Evolutionary conservation across 2,797 vertebrate species (phyloP).

Genomic region (Phalanger gymnotis): DNA sequence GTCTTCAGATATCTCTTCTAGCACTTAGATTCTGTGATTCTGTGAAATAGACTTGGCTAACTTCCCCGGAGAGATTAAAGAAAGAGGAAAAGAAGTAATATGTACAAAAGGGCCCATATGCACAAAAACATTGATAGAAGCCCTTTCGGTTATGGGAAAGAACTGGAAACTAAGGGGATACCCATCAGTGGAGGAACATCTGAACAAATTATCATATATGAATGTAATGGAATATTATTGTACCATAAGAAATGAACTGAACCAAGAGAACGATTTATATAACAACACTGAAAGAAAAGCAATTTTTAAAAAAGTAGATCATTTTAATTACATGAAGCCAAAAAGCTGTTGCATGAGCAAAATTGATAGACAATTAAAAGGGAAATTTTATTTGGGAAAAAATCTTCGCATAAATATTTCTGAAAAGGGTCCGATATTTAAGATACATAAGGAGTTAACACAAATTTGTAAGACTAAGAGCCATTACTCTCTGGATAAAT

Average conservation of each 20-base stretch:
- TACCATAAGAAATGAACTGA: neutral
- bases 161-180: neutral
- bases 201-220: neutral
- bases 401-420: neutral
- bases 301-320: neutral
- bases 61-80: neutral
- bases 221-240: neutral
- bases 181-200: neutral
- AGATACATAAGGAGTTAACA: neutral
- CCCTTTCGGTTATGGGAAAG: neutral
- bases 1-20: neutral
- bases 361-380: neutral
- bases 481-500: neutral
- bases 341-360: neutral
- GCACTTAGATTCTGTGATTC: neutral
- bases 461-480: neutral
- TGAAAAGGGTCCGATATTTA: neutral
- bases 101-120: neutral
- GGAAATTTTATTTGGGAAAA: neutral
- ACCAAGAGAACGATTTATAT: neutral
- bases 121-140: neutral
- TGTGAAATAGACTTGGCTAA: neutral
- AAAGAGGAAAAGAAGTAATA: neutral
- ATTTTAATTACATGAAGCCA: neutral
- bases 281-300: neutral